Percentiles rank a stretch among this genome's conserved stretches.
phyloP scores from a whole-genome alignment of 2,888 invertebrate genomes.

The Noctua fimbriata region DNA sequence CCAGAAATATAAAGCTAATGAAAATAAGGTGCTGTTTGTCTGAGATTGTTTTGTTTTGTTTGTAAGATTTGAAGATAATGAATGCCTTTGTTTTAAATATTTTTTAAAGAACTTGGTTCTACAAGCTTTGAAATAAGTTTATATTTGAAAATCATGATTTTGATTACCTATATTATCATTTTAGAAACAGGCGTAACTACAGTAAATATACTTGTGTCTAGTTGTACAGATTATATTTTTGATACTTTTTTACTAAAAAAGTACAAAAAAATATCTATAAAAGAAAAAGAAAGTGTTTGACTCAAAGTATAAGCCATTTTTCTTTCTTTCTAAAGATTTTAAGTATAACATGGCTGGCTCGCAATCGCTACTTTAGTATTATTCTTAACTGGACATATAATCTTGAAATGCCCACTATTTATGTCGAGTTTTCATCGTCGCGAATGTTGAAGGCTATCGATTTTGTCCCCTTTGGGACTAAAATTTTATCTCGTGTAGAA shows the following conservation, averaged over 20 bases:
- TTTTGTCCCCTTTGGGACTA: conserved; percentile 60
- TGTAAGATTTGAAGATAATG: neutral
- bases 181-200: neutral
- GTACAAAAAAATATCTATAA: neutral
- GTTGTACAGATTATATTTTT: neutral
- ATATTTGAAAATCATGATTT: neutral
- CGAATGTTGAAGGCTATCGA: conserved; percentile 59
- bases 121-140: neutral
- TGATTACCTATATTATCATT: neutral
- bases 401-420: conserved; percentile 51
- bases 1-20: conserved; percentile 12
- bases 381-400: conserved; percentile 33
- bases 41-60: neutral
- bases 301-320: neutral
- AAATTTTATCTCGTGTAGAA: conserved; percentile 62
- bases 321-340: neutral
- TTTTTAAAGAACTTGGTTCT: neutral
- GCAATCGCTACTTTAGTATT: neutral
- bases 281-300: neutral
- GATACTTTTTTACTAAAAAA: neutral
- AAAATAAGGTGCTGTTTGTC: neutral
- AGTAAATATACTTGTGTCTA: neutral
- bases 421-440: conserved; percentile 47
- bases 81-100: neutral
- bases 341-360: neutral